phyloP scores from a whole-genome alignment of 1,140 invertebrate genomes.

The Caenorhabditis brenneri region DNA sequence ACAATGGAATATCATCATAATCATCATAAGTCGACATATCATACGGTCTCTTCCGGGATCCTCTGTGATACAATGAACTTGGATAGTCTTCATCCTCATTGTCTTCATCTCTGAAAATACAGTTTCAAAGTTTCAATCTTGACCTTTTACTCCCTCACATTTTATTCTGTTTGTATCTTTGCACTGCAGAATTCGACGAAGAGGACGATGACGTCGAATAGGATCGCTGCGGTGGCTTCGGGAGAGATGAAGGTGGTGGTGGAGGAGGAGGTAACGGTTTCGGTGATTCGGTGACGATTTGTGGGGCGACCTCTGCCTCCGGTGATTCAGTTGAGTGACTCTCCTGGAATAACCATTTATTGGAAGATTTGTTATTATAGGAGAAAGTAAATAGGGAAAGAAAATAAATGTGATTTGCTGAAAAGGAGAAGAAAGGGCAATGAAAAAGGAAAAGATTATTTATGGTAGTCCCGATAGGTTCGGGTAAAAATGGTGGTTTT shows the following conservation, averaged over 20 bases:
- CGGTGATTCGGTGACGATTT: slow-evolving; percentile 8
- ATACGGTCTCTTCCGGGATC: neutral
- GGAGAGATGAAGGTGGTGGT: neutral
- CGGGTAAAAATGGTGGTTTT: neutral
- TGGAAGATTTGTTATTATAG: neutral
- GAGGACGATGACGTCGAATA: slow-evolving; percentile 26
- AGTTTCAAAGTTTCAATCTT: neutral
- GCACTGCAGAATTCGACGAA: neutral
- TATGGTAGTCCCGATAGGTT: too few species aligned
- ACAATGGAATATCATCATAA: slow-evolving; percentile 38
- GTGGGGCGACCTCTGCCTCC: neutral
- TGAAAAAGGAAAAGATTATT: neutral
- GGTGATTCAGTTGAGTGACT: slow-evolving; percentile 16
- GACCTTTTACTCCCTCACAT: neutral
- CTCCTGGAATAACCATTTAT: slow-evolving; percentile 2
- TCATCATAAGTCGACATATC: slow-evolving; percentile 23
- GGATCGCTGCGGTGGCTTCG: neutral
- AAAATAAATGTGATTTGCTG: neutral
- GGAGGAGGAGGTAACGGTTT: neutral
- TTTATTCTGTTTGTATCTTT: slow-evolving; percentile 7
- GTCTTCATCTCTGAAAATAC: neutral
- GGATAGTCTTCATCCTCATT: slow-evolving; percentile 2
- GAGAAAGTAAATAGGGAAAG: neutral
- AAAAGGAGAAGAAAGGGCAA: neutral
- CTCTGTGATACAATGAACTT: neutral